phyloP scores from a whole-genome alignment of 2,888 invertebrate genomes.

The Pemphredon lugubris region DNA sequence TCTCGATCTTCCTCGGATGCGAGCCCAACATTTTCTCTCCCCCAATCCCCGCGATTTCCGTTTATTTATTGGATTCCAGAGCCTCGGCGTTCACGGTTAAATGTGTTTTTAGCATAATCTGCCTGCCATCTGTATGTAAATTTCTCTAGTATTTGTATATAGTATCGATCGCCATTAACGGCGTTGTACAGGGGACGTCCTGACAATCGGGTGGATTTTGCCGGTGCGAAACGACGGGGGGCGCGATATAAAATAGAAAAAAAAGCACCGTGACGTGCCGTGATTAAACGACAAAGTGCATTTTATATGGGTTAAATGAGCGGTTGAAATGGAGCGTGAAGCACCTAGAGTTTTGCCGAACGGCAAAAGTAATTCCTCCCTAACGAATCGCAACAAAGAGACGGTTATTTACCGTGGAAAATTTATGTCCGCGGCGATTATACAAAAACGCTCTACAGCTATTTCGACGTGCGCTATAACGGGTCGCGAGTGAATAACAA shows the following conservation, averaged over 20 bases:
- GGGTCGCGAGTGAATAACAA: too few relatives aligned
- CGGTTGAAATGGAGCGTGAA: not conserved
- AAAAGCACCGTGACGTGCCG: constrained; percentile 18
- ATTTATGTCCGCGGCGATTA: not conserved
- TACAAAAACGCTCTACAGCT: not conserved
- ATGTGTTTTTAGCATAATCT: constrained; percentile 11
- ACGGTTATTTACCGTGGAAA: not conserved
- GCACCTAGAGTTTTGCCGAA: not conserved
- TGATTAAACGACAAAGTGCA: constrained; percentile 20
- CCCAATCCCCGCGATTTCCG: constrained; percentile 1
- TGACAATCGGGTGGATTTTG: constrained; percentile 14
- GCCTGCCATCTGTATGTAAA: constrained; percentile 16
- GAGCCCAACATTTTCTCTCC: constrained; percentile 21
- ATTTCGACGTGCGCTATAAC: too few relatives aligned
- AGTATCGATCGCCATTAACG: constrained; percentile 28
- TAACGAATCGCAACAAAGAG: constrained; percentile 1
- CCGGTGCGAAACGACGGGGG: not conserved
- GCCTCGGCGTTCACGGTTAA: not conserved
- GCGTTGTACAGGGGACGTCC: not conserved
- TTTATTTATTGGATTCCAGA: not conserved
- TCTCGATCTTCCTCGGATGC: constrained; percentile 2
- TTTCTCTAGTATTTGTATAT: constrained; percentile 3
- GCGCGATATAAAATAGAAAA: constrained; percentile 9
- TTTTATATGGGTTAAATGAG: constrained; percentile 19
- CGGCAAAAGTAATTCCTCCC: not conserved